Base-by-base conservation (phyloP, 1,140 invertebrate species). In the Protaetia brevitarsis region DNA sequence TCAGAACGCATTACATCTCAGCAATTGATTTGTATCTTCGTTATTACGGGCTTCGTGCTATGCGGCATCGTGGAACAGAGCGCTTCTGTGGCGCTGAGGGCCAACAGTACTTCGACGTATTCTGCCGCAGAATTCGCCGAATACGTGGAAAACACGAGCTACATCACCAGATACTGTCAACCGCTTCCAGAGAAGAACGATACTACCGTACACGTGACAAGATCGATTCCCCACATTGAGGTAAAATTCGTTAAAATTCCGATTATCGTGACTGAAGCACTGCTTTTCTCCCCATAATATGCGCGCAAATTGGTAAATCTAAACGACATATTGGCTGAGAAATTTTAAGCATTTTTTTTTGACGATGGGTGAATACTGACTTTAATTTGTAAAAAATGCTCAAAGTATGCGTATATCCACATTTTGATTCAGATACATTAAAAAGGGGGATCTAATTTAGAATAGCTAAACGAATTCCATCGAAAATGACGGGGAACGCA, bases 11-110 rank as follows among this genome's bases (percentile, higher is more conserved):
- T 84, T 19, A 78, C 82, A 65, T 82, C 81, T 3, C 76, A 81
- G 59, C 82, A 84, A 63, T 74, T 84, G 21, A 78, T 85, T 2
- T 81, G 80, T 21, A 73, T 79, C 1, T 76, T 85, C 3, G 80
- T 84, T 0, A 78, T 82, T n/a, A 79, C 81, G 13, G 83, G 82
- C 3, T 85, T 84, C 67, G 82, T 83, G 11, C 73, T 85, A n/a
- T 82, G 81, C 36, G 83, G 83, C 7, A 79, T 83, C 3, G 82
- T 85, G 0, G 83, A 85, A 68, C 81, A 83, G 41, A 83, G 82
- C 57, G 83, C 82, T 1, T 84, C 82, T n/a, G n/a, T n/a, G 83
- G 84, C 2, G 82, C 83, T 62, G 71, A 84, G 21, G 74, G 83
- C 2, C 82, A 82, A 84, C 71, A 75, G 71, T 61, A 78, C 75